Conservation (phyloP, 2,113 vertebrate species). For the rat (Rattus norvegicus) region GRCr8 NC_086019.1:33457001-33457500, state of each 20-base stretch:
- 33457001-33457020: not conserved
- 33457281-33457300: rapidly evolving
- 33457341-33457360: no score
- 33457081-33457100: no score
- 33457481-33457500: not conserved
- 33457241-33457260: rapidly evolving
- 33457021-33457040: rapidly evolving
- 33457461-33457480: not conserved
- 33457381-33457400: no score
- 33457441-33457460: not conserved
- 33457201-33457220: rapidly evolving
- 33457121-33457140: rapidly evolving
- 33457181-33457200: rapidly evolving
- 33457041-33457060: rapidly evolving
- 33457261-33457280: rapidly evolving
- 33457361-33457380: no score
- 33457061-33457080: rapidly evolving
- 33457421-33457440: no score
- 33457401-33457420: no score
- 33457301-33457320: rapidly evolving
- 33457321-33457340: no score
- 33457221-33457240: rapidly evolving
- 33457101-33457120: not conserved
- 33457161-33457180: rapidly evolving
- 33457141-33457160: rapidly evolving